phyloP scores from a whole-genome alignment of 2,797 vertebrate species.

The Eulemur albifrons region DNA sequence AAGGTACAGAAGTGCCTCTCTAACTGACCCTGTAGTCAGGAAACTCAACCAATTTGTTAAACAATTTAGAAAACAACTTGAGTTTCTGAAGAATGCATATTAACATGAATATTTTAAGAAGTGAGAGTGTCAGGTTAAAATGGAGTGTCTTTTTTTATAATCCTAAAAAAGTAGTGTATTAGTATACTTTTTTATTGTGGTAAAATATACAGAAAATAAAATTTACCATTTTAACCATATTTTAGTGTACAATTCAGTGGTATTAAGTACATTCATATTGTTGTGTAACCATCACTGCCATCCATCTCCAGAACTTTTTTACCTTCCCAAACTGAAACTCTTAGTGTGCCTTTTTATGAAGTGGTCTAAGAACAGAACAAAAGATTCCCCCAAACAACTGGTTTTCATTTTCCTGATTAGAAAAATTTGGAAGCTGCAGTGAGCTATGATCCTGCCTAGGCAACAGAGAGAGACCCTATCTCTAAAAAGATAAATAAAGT shows the following conservation, averaged over 20 bases:
- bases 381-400: not conserved
- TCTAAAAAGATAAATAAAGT: not conserved
- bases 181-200: not conserved
- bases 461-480: too few relatives aligned
- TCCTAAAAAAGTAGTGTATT: not conserved
- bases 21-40: not conserved
- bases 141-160: not conserved
- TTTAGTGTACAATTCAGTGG: not conserved
- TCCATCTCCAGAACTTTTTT: not conserved
- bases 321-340: not conserved
- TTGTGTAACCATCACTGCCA: not conserved
- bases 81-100: slow-evolving; percentile 39
- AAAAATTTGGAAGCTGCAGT: not conserved
- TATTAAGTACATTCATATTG: not conserved
- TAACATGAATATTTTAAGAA: slow-evolving; percentile 30
- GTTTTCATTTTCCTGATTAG: not conserved
- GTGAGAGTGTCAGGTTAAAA: not conserved
- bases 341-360: not conserved
- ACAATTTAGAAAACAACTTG: slow-evolving; percentile 21
- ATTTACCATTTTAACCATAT: not conserved
- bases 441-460: too few relatives aligned
- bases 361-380: not conserved
- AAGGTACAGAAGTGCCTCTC: not conserved
- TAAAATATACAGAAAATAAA: not conserved
- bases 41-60: not conserved